Evolutionary conservation across 2,888 invertebrate genomes (phyloP), one percentile per base, ranked within the genome.

Genomic region (Habrosyne pyritoides): DNA sequence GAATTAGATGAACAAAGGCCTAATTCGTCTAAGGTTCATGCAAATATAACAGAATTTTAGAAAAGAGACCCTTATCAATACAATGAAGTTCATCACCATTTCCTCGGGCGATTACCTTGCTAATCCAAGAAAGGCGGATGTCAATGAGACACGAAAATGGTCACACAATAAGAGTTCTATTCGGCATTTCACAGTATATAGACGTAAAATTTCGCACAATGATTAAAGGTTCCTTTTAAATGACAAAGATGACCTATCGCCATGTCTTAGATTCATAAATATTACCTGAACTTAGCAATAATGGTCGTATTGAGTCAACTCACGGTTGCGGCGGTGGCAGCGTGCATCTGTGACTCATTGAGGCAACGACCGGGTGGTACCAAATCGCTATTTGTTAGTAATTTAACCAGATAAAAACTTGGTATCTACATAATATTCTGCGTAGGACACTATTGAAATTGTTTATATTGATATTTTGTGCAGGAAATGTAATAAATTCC

Each of bases 271-370:
- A 42, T 42, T 14, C 62, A 61, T 61, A 63, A 64, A 71, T 66
- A 57, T 65, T 73, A 74, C 69, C 73, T 71, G 70, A 77, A 71
- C 68, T 66, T 70, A 65, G 64, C 63, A 75, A 78, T 71, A 68
- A 74, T 69, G 68, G 71, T 73, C 46, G 36, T 21, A 56, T 51
- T 59, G 57, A 60, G 66, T 54, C 66, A 57, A 66, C 64, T 69
- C 69, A 73, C 71, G 63, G n/a, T 12, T 36, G 18, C 47, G 47
- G 22, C 14, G 46, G 12, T 12, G 36, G 48, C n/a, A 26, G 69
- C 75, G 66, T 74, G 74, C 74, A 75, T 67, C 70, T 75, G 63
- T 87, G 87, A 88, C 72, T 88, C 87, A 87, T 66, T 82, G 81
- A 83, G 87, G 82, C 79, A 78, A 79, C 72, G 78, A 79, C 78